A percentile compares a stretch with the other conserved stretches of the same genome.
These are phyloP conservation scores for Nesidiocoris tenuis DNA, from an alignment of 2,888 invertebrate species.

Conservation along the genomic window DNA sequence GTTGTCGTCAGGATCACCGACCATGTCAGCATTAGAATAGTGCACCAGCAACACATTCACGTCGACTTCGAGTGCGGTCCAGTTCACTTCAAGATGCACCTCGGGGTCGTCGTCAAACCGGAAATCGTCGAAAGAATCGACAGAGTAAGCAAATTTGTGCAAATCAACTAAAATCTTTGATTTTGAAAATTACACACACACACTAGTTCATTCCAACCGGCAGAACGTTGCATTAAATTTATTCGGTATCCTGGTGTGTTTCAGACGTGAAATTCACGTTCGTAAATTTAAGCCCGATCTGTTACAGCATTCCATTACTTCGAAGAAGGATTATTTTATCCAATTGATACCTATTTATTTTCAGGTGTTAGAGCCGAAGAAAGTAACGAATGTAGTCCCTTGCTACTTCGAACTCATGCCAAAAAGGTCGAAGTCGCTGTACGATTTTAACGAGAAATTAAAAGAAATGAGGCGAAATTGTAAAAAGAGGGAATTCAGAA, in stretches of 20 bases:
- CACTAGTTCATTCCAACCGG: too few relatives aligned
- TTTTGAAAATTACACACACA: too few relatives aligned
- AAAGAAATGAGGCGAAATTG: constrained; percentile 6
- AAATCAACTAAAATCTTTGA: too few relatives aligned
- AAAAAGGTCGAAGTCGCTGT: constrained; percentile 15
- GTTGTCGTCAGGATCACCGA: constrained; percentile 36
- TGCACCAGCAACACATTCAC: constrained; percentile 44
- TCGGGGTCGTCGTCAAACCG: constrained; percentile 38
- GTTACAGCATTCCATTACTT: too few relatives aligned
- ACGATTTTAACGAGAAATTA: constrained; percentile 17
- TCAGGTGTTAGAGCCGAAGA: constrained; percentile 11
- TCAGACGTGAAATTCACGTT: too few relatives aligned
- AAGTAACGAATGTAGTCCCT: constrained; percentile 18
- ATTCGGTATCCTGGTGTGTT: too few relatives aligned
- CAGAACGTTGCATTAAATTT: too few relatives aligned
- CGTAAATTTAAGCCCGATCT: too few relatives aligned
- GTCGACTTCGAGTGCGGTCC: constrained; percentile 35
- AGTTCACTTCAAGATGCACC: constrained; percentile 36
- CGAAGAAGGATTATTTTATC: too few relatives aligned
- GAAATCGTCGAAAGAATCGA: constrained; percentile 44
- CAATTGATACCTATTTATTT: too few relatives aligned
- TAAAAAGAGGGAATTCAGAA: constrained; percentile 6
- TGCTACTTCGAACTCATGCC: constrained; percentile 40
- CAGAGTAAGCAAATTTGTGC: too few relatives aligned
- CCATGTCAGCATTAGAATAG: constrained; percentile 39